These are phyloP conservation scores for Lipotes vexillifer DNA, from an alignment of 2,113 vertebrate species.

Conservation along the genomic window DNA sequence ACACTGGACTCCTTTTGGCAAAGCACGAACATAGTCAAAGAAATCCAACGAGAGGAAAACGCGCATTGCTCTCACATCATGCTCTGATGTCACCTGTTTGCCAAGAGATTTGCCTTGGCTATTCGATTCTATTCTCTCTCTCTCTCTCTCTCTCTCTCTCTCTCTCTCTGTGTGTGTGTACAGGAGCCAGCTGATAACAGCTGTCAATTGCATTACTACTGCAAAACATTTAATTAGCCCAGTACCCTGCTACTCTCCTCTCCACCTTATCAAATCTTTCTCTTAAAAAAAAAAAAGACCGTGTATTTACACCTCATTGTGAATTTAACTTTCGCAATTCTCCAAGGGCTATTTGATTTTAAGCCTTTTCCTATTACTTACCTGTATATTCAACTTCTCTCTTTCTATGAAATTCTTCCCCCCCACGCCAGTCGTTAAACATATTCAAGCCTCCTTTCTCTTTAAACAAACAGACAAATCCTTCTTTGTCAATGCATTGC, in stretches of 20 bases:
- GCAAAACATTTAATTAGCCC: slow-evolving; percentile 46
- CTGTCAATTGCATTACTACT: slow-evolving; percentile 41
- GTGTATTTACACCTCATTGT: background rate
- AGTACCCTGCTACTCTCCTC: background rate
- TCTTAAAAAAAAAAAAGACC: background rate
- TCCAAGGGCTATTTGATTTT: slow-evolving; percentile 43
- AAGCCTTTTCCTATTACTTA: slow-evolving; percentile 29
- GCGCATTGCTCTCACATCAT: background rate
- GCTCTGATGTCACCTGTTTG: slow-evolving; percentile 38
- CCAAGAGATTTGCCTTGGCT: slow-evolving; percentile 7
- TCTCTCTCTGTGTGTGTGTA: background rate
- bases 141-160: too few relatives aligned
- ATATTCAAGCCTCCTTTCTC: background rate
- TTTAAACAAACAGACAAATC: background rate
- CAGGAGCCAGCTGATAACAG: slow-evolving; percentile 27
- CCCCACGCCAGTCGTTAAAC: background rate
- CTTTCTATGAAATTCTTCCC: background rate
- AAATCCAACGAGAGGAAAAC: background rate
- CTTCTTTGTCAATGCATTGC: background rate
- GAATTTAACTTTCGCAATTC: slow-evolving; percentile 33
- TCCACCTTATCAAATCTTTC: slow-evolving; percentile 28
- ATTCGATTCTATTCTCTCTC: background rate
- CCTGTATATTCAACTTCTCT: slow-evolving; percentile 23
- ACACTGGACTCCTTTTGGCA: background rate
- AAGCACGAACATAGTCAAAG: background rate